These are phyloP conservation scores for Pygmarrhopalites habei DNA, from an alignment of 1,140 invertebrate genomes.

Conservation along the genomic window DNA sequence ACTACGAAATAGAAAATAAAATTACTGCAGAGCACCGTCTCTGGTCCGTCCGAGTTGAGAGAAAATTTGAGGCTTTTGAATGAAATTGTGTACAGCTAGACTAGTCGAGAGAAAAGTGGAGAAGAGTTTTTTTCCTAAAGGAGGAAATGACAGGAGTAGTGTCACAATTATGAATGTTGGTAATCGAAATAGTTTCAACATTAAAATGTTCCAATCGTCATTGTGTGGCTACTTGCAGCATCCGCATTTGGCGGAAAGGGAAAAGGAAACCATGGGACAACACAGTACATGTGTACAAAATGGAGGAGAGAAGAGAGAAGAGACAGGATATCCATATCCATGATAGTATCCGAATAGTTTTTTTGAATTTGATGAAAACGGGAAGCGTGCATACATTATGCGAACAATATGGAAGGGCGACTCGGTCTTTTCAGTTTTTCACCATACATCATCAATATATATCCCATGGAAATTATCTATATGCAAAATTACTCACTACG, in stretches of 20 bases:
- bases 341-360: constrained; percentile 25
- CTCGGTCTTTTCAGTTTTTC: constrained; percentile 27
- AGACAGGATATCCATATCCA: constrained; percentile 40
- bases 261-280: constrained; percentile 40
- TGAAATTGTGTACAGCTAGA: too few species aligned
- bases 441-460: constrained; percentile 1
- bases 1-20: too few species aligned
- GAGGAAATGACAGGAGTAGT: constrained; percentile 33
- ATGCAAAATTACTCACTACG: too few species aligned
- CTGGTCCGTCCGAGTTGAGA: too few species aligned
- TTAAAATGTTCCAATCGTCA: constrained; percentile 39
- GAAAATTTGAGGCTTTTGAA: too few species aligned
- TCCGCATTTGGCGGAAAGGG: constrained; percentile 39
- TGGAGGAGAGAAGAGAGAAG: not conserved
- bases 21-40: too few species aligned
- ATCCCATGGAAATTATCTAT: constrained; percentile 5
- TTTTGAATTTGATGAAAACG: constrained; percentile 37
- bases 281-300: not conserved
- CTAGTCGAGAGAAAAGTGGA: not conserved
- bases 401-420: constrained; percentile 27
- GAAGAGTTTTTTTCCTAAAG: not conserved
- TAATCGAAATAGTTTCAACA: constrained; percentile 38
- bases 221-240: constrained; percentile 34
- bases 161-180: constrained; percentile 40
- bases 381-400: constrained; percentile 32